These are phyloP conservation scores for Dermochelys coriacea DNA, from an alignment of 2,797 vertebrate genomes.

Conservation along the genomic window DNA sequence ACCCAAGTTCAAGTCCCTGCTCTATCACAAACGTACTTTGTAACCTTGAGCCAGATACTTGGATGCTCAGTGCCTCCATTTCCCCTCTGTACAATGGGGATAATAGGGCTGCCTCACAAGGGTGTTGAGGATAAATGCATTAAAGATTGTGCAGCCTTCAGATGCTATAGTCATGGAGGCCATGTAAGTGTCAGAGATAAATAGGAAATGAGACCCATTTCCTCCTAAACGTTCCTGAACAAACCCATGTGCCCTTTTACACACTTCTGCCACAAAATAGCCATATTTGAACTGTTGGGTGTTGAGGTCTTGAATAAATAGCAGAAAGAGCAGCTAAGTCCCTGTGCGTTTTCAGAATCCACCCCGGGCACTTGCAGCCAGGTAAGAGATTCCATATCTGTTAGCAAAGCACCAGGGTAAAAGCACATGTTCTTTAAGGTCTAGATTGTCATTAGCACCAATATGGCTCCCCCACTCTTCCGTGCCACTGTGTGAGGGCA, in stretches of 20 bases:
- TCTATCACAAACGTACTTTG: not conserved
- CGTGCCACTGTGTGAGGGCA: no score
- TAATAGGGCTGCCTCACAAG: not conserved
- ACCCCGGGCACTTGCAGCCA: no score
- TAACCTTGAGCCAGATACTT: not conserved
- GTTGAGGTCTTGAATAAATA: constrained; percentile 10
- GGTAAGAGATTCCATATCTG: not conserved
- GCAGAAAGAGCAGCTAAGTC: not conserved
- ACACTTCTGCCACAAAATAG: constrained; percentile 12
- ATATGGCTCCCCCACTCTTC: not conserved
- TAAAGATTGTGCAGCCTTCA: not conserved
- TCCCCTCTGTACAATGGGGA: not conserved
- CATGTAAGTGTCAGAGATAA: not conserved
- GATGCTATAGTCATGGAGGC: not conserved
- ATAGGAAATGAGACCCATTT: constrained; percentile 1
- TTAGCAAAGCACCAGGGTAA: not conserved
- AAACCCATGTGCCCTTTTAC: constrained; percentile 12
- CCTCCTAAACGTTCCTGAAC: not conserved
- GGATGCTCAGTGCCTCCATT: not conserved
- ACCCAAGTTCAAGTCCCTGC: not conserved
- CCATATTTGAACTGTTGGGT: not conserved
- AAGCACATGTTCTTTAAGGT: not conserved
- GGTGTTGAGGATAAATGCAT: not conserved
- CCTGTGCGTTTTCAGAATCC: not conserved
- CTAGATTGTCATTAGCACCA: not conserved